Evolutionary conservation across 1,140 invertebrate genomes (phyloP).

Genomic region (Bilobella aurantiaca): DNA sequence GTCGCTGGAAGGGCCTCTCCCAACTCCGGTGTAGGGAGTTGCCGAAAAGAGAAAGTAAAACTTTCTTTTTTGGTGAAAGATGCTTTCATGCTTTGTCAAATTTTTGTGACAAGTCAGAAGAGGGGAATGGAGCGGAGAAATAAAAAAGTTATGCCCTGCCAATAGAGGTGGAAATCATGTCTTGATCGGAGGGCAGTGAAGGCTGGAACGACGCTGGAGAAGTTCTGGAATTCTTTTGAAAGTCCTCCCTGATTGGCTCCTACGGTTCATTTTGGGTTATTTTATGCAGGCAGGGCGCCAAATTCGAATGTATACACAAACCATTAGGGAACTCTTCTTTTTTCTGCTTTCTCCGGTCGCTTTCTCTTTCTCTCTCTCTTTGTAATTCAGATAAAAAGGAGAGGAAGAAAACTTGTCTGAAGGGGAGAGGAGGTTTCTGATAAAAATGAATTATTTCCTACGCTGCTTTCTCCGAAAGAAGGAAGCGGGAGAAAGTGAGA

Average conservation of each 20-base stretch:
- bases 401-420: constrained; percentile 15
- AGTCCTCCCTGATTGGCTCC: not conserved
- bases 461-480: constrained; percentile 2
- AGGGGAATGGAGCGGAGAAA: constrained; percentile 16
- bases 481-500: not conserved
- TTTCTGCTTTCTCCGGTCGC: not conserved
- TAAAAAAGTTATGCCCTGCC: constrained; percentile 14
- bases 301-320: constrained; percentile 11
- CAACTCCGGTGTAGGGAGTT: too few species aligned
- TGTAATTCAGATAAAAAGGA: constrained; percentile 4
- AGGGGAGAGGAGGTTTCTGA: constrained; percentile 6
- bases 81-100: constrained; percentile 24
- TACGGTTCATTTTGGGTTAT: not conserved
- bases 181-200: not conserved
- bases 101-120: constrained; percentile 21
- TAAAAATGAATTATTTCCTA: constrained; percentile 25
- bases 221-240: too few species aligned
- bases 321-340: not conserved
- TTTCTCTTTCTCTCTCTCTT: constrained; percentile 11
- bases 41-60: constrained; percentile 2
- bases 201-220: too few species aligned
- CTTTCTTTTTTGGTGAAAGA: constrained; percentile 19
- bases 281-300: constrained; percentile 6
- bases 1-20: too few species aligned
- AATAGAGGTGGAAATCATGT: constrained; percentile 22